Evolutionary conservation across 2,113 vertebrate species (phyloP).

Genomic region (Larimichthys polyactis): DNA sequence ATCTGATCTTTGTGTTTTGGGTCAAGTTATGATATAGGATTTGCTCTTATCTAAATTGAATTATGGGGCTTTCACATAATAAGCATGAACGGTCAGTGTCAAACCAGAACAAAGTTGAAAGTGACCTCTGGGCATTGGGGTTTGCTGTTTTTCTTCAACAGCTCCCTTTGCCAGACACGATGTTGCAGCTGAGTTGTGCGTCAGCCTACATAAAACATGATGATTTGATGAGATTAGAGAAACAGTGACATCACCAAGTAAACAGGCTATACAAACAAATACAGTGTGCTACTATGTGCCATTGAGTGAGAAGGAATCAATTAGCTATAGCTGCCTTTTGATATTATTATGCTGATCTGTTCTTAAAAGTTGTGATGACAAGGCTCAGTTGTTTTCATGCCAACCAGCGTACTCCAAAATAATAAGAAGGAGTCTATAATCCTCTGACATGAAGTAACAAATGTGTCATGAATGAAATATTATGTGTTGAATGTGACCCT

Average conservation of each 20-base stretch:
- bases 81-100: neutral
- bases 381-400: neutral
- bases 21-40: slow-evolving; percentile 3
- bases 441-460: neutral
- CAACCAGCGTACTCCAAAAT: neutral
- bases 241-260: neutral
- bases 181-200: neutral
- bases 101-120: neutral
- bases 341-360: neutral
- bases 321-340: neutral
- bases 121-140: neutral
- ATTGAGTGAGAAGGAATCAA: neutral
- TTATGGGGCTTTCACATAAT: slow-evolving; percentile 15
- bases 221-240: neutral
- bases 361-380: neutral
- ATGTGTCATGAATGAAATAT: slow-evolving; percentile 13
- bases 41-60: neutral
- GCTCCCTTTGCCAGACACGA: neutral
- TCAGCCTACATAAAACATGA: neutral
- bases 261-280: neutral
- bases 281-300: too few relatives aligned
- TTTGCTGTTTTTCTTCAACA: neutral
- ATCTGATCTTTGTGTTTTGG: slow-evolving; percentile 16
- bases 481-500: neutral
- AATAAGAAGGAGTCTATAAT: neutral